These are phyloP conservation scores for Tenebrosternarchus preto DNA, from an alignment of 2,113 vertebrate species.

Conservation along the genomic window DNA sequence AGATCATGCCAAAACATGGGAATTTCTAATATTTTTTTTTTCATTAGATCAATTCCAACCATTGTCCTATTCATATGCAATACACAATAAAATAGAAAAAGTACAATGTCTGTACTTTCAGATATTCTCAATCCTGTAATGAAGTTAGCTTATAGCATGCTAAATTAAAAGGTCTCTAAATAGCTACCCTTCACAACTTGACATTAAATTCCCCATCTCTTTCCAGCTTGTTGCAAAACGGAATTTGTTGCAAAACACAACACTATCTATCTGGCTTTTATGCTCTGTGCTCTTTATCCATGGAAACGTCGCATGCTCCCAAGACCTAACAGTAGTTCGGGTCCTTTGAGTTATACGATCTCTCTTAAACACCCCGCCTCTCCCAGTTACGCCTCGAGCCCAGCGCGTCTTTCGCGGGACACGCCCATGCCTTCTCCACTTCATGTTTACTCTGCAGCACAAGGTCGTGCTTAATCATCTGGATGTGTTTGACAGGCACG, in stretches of 20 bases:
- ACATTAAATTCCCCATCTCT: background rate
- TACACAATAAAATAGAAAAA: conserved; percentile 5
- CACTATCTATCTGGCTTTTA: background rate
- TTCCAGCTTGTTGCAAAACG: background rate
- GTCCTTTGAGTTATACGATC: conserved; percentile 40
- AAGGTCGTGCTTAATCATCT: conserved; percentile 78
- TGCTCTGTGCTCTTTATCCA: conserved; percentile 30
- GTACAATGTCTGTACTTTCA: background rate
- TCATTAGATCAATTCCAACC: background rate
- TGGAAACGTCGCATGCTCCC: background rate
- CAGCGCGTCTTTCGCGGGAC: conserved; percentile 52
- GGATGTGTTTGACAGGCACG: conserved; percentile 77
- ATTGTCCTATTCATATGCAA: conserved; percentile 11
- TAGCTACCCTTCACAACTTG: background rate
- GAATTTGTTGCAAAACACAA: background rate
- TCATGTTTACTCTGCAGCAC: conserved; percentile 74
- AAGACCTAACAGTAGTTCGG: background rate
- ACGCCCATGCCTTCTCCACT: conserved; percentile 60
- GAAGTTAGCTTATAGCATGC: background rate
- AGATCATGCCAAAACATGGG: conserved; percentile 55
- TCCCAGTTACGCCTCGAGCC: conserved; percentile 35
- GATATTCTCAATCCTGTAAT: background rate
- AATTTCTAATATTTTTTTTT: conserved; percentile 47
- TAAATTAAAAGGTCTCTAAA: background rate
- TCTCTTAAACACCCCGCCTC: conserved; percentile 41